phyloP scores from a whole-genome alignment of 2,113 vertebrate species.

The Tetrao urogallus region DNA sequence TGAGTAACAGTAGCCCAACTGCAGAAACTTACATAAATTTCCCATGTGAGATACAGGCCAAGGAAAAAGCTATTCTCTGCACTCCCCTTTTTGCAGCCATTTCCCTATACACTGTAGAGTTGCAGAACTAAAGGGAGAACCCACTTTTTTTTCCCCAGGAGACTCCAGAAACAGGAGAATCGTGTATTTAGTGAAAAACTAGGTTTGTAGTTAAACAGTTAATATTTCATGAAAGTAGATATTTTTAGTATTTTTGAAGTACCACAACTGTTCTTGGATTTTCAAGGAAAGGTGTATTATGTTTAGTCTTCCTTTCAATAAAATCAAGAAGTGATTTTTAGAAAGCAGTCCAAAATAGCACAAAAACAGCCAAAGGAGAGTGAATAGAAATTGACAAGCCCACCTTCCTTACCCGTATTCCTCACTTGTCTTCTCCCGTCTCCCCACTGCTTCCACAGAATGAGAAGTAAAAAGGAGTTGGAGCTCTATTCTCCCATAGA shows the following conservation, averaged over 20 bases:
- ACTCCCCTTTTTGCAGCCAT: constrained; percentile 65
- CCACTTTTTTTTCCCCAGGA: constrained; percentile 79
- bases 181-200: constrained; percentile 89
- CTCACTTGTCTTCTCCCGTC: background rate
- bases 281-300: constrained; percentile 83
- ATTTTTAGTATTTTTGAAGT: constrained; percentile 89
- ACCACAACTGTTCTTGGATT: constrained; percentile 84
- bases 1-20: constrained; percentile 55
- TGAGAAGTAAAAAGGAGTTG: constrained; percentile 68
- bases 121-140: constrained; percentile 76
- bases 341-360: constrained; percentile 82
- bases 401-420: constrained; percentile 48
- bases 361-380: constrained; percentile 84
- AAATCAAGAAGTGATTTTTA: constrained; percentile 81
- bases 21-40: constrained; percentile 56
- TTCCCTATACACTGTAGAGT: constrained; percentile 76
- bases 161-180: constrained; percentile 80
- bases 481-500: constrained; percentile 66
- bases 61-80: constrained; percentile 72
- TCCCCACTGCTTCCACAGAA: constrained; percentile 46
- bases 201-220: constrained; percentile 90
- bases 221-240: constrained; percentile 88
- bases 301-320: constrained; percentile 86
- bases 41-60: constrained; percentile 63
- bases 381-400: constrained; percentile 72